Base-by-base conservation (phyloP, 2,113 vertebrate species). In the Corapipo altera region DNA sequence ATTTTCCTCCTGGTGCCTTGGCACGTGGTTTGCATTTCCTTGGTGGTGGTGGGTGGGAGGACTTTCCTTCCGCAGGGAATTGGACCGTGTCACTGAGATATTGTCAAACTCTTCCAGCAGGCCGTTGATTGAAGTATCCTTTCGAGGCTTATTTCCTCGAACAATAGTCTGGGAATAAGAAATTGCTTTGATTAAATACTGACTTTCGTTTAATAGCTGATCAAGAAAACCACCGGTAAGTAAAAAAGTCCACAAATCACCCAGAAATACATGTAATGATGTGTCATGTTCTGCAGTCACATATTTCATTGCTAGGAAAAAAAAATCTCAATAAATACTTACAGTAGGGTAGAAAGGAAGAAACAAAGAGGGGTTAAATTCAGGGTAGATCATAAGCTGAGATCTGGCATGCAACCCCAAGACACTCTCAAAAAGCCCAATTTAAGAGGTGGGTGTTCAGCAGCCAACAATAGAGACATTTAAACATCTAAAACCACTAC, bases 41-140 rank as follows among this genome's bases (percentile, higher is more conserved):
- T 98, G 98, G 91, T 98, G 98, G 91, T 98, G 99, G 23, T 98
- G 96, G 15, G 98, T 98, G 17, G 99, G 99, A 6, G 99, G 99
- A 57, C 99, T 99, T 95, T 99, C 99, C 93, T 99, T 99, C 61
- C 99, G 98, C 79, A 99, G 97, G 41, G 99, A 99, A 96, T 99
- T 99, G 97, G 99, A 99, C 46, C 99, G 99, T 2, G 99, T 99
- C 89, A 99, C 99, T 0, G 99, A 99, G 97, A 99, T 99, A 94
- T 98, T 99, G 98, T 99, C 99, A 5, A 99, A 99, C 94, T 99
- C 99, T 97, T 99, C 99, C 37, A 99, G 98, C 59, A 99, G 98
- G 78, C 99, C 99, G 0, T 99, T 99, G 97, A 99, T 99, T 89
- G 99, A 99, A 46, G 98, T 97, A 71, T 99, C 99, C 95, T 99